These are phyloP conservation scores for Tragulus kanchil DNA, from an alignment of 2,113 vertebrate species.

Conservation along the genomic window DNA sequence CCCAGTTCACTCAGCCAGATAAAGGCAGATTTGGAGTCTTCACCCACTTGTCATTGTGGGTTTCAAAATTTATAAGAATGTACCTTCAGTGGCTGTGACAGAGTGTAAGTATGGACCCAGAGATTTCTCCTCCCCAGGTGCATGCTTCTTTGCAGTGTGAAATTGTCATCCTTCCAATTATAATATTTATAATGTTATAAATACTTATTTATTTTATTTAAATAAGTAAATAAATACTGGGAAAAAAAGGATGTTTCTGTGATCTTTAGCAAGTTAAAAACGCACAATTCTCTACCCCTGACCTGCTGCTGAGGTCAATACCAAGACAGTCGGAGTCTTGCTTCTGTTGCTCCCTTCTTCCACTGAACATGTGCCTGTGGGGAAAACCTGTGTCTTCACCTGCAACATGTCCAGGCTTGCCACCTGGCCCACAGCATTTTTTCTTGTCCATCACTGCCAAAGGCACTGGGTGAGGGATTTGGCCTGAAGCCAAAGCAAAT, in stretches of 20 bases:
- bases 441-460: slow-evolving; percentile 55
- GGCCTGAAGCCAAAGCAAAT: slow-evolving; percentile 77
- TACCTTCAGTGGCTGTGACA: background rate
- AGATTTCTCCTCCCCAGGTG: background rate
- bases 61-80: background rate
- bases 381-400: slow-evolving; percentile 10
- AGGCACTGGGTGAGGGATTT: slow-evolving; percentile 67
- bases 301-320: background rate
- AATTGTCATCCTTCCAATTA: background rate
- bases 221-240: too few relatives aligned
- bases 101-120: background rate
- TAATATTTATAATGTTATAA: background rate
- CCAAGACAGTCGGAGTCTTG: too few relatives aligned
- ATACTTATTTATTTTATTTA: background rate
- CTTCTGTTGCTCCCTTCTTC: background rate
- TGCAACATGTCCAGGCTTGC: slow-evolving; percentile 62
- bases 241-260: too few relatives aligned
- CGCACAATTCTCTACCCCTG: background rate
- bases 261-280: too few relatives aligned
- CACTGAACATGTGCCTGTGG: background rate
- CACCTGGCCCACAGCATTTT: slow-evolving; percentile 46
- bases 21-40: background rate
- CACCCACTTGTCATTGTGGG: background rate
- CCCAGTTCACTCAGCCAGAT: background rate
- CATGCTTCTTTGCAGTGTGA: background rate